Conservation (phyloP, 2,113 vertebrate genomes). For the Galbula dea region DNA sequence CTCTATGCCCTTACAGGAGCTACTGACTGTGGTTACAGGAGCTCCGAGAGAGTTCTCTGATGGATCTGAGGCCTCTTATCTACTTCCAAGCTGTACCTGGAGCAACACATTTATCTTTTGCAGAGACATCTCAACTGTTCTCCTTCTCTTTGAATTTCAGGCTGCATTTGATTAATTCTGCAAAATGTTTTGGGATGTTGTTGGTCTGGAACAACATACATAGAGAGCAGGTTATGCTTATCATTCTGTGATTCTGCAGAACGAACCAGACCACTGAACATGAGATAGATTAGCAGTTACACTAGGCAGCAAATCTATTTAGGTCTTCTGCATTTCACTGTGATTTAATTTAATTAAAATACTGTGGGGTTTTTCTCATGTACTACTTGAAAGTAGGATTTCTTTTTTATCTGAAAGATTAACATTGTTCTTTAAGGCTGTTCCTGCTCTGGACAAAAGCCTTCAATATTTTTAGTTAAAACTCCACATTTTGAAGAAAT, state of each 20-base stretch:
- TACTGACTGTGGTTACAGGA: not conserved
- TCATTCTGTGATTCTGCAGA: not conserved
- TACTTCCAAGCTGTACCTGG: not conserved
- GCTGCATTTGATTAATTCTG: not conserved
- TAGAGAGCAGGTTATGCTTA: not conserved
- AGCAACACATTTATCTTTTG: not conserved
- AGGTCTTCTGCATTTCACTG: constrained; percentile 4
- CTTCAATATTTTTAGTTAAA: not conserved
- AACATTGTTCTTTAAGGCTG: not conserved
- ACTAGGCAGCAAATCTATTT: not conserved
- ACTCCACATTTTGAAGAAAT: not conserved
- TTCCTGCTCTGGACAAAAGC: not conserved
- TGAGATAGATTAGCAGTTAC: constrained; percentile 10
- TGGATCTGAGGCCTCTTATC: not conserved
- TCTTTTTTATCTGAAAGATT: not conserved
- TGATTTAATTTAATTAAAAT: constrained; percentile 38
- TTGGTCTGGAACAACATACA: not conserved
- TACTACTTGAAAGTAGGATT: not conserved
- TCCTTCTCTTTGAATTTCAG: not conserved
- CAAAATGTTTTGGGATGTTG: not conserved
- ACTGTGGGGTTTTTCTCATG: not conserved
- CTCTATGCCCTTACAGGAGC: not conserved
- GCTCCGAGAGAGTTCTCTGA: not conserved
- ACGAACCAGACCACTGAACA: not conserved
- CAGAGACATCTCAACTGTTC: not conserved